Evolutionary conservation across 1,140 invertebrate genomes (phyloP), one percentile per base, ranked within the genome.

Genomic region (Anastrepha ludens): DNA sequence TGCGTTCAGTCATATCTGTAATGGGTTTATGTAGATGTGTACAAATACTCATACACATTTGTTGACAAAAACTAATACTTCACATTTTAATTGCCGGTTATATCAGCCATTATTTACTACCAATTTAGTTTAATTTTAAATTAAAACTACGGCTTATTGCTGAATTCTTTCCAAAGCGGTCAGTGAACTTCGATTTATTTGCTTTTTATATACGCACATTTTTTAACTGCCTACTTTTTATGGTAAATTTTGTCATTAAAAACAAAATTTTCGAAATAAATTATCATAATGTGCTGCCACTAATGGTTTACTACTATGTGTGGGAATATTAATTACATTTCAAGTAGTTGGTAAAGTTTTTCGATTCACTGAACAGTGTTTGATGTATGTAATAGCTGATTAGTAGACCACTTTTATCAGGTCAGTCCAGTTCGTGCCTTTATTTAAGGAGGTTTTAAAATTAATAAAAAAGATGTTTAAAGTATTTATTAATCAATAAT

Each of bases 231-330:
- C 1, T 58, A 47, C 44, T 50, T 78, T 50, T 20, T 81, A 78
- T 55, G 20, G 47, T 15, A 3, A 29, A 58, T 81, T 41, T n/a
- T 17, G 44, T 3, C 74, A 55, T 55, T 50, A 81, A 81, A 62
- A 81, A 17, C 55, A 81, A 74, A 39, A 81, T 55, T 81, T 81
- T 15, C 13, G 50, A 81, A 58, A 58, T 55, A 81, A 81, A 55
- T 81, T 81, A 55, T 81, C n/a, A 9, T 81, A 81, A 81, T 81
- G 17, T 58, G 7, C 1, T 81, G n/a, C 29, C 9, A 20, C 55
- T 81, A 81, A 74, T 55, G 7, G 15, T 81, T 20, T 81, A 58
- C 6, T 55, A 81, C 3, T 50, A 20, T 50, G 50, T 81, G 47
- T 81, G 44, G 2, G 20, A 2, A 2, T 11, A 50, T 29, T 81